Evolutionary conservation across 2,888 invertebrate genomes (phyloP), one percentile per base, ranked within the genome.

Genomic region (Limenitis camilla): DNA sequence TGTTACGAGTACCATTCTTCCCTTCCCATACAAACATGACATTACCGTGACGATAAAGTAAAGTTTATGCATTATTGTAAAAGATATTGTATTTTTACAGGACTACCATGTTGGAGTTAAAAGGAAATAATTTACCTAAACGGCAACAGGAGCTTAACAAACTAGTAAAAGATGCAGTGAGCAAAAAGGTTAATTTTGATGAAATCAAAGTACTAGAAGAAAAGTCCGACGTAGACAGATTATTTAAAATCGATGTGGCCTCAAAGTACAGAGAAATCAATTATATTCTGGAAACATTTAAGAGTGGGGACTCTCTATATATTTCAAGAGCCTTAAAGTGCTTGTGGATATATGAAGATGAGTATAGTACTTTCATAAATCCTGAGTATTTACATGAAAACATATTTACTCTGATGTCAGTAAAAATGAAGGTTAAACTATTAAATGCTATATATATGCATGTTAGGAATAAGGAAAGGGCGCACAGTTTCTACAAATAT

Each of bases 201-300:
- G 38, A 66, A 28, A 49, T 76, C 5, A 66, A 68, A 58, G 47
- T 56, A 10, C 53, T 61, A 39, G 35, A 50, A 4, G 72, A 71
- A 42, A 52, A 58, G n/a, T 62, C 68, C 6, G 82, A 81, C 58
- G 45, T 74, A 4, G 80, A 81, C 41, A 74, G 61, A 33, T 50
- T 83, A 2, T 81, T 70, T 52, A 76, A 78, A 63, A 82, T 83
- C 33, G 78, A 78, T 61, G 55, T 83, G 5, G 82, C 82, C 1
- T 71, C 76, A 7, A 72, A 72, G 57, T 70, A 69, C 19, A 67
- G 61, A 53, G 71, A 80, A 50, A 50, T 73, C 6, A 69, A 75
- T 33, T 80, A 74, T 46, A 69, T 83, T 7, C 28, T 77, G 30
- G 71, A 79, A 33, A 61, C 66, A 5, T 54, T 83, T 0, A 81